These are phyloP conservation scores for Characodon lateralis DNA, from an alignment of 2,797 vertebrate species.

Conservation along the genomic window DNA sequence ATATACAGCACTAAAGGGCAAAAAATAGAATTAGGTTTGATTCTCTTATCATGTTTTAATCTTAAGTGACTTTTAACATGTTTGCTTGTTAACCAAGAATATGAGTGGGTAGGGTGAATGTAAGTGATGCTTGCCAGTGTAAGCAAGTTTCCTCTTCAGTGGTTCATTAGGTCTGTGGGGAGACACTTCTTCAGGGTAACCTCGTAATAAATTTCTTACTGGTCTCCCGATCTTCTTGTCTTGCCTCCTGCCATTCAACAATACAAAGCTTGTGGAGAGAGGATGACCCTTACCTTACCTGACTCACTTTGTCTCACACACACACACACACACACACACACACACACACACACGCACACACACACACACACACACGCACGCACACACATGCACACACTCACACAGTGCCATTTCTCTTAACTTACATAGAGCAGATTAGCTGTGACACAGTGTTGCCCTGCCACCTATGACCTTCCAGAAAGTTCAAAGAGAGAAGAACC, in stretches of 20 bases:
- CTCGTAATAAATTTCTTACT: constrained; percentile 60
- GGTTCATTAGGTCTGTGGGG: constrained; percentile 31
- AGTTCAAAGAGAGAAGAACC: constrained; percentile 70
- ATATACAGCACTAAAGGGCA: no score
- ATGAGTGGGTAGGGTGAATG: neutral
- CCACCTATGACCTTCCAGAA: constrained; percentile 73
- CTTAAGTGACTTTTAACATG: neutral
- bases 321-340: neutral
- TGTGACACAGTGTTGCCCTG: constrained; percentile 70
- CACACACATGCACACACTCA: constrained; percentile 17
- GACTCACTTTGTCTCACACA: constrained; percentile 33
- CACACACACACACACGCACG: neutral
- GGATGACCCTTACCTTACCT: constrained; percentile 55
- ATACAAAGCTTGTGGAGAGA: constrained; percentile 47
- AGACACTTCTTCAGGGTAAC: constrained; percentile 58
- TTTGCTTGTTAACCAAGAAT: constrained; percentile 14
- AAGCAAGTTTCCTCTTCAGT: constrained; percentile 36
- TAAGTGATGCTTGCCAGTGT: neutral
- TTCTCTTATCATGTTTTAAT: neutral
- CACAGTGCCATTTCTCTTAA: constrained; percentile 39
- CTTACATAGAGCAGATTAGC: constrained; percentile 68
- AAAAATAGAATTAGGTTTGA: no score
- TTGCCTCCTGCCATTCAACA: constrained; percentile 27
- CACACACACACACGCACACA: constrained; percentile 13
- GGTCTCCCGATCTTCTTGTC: constrained; percentile 4